phyloP scores from a whole-genome alignment of 2,113 vertebrate species.

The Perca schrenkii region DNA sequence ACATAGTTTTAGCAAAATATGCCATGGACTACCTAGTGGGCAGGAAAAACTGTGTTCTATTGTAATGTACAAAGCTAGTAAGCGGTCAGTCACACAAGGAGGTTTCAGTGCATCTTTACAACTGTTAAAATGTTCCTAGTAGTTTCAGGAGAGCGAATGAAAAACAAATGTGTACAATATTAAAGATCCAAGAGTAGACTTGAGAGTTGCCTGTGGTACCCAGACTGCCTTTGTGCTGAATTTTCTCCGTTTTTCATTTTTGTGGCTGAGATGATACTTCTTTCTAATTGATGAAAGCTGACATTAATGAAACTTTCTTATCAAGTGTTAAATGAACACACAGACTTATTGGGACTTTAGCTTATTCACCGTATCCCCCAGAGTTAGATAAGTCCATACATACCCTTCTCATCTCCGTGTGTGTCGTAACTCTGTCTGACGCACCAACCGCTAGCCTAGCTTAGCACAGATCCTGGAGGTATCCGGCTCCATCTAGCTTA shows the following conservation, averaged over 20 bases:
- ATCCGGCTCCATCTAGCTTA: too few relatives aligned
- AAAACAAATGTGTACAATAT: slow-evolving; percentile 17
- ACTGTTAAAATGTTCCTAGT: slow-evolving; percentile 41
- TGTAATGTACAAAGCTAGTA: slow-evolving; percentile 41
- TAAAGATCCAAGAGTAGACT: slow-evolving; percentile 14
- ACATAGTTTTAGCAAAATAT: slow-evolving; percentile 56
- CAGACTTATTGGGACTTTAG: too few relatives aligned
- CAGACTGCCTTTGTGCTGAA: background rate
- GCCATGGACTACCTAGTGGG: slow-evolving; percentile 60
- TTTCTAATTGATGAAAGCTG: background rate
- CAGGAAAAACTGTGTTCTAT: slow-evolving; percentile 27
- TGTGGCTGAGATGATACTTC: background rate
- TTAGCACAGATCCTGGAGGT: too few relatives aligned
- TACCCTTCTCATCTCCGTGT: too few relatives aligned
- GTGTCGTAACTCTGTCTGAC: too few relatives aligned
- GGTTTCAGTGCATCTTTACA: slow-evolving; percentile 42
- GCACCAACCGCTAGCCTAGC: too few relatives aligned
- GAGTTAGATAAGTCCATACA: too few relatives aligned
- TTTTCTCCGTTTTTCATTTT: slow-evolving; percentile 1
- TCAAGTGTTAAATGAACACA: background rate
- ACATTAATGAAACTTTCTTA: slow-evolving; percentile 21
- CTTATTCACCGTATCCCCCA: too few relatives aligned
- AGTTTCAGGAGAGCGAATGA: slow-evolving; percentile 8
- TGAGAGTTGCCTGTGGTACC: background rate
- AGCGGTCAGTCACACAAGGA: slow-evolving; percentile 56